A percentile compares a stretch with the other conserved stretches of the same genome.
Evolutionary conservation across 2,113 vertebrate genomes (phyloP).

Genomic region (Ctenodactylus gundi): DNA sequence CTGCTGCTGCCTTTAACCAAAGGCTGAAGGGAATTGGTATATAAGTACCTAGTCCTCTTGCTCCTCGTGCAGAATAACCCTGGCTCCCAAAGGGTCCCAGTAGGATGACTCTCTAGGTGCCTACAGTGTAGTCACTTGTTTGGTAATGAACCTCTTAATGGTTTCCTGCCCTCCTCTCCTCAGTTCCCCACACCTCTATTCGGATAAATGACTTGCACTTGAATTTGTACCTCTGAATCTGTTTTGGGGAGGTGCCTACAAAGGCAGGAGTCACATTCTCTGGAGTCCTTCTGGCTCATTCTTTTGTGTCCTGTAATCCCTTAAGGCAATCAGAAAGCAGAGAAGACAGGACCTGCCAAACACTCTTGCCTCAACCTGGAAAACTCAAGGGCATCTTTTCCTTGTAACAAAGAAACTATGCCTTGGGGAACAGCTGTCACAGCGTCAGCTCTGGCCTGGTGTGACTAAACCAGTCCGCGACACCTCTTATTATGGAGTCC

Average conservation of each 20-base stretch:
- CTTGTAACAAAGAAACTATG: background rate
- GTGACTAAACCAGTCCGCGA: background rate
- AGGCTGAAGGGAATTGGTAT: background rate
- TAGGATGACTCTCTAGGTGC: background rate
- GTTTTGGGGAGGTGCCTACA: background rate
- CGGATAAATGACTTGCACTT: background rate
- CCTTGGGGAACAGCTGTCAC: slow-evolving; percentile 12
- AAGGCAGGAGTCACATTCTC: background rate
- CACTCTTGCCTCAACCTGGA: background rate
- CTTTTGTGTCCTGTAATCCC: background rate
- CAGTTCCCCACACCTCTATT: background rate
- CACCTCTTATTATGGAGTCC: background rate
- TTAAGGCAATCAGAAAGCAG: background rate
- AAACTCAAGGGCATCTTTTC: slow-evolving; percentile 63
- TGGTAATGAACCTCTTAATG: background rate
- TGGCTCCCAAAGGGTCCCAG: no score
- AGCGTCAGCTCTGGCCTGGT: slow-evolving; percentile 5
- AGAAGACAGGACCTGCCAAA: background rate
- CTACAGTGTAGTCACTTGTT: background rate
- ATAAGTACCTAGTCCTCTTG: background rate
- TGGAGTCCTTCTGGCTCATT: background rate
- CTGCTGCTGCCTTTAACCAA: background rate
- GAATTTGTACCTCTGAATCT: background rate
- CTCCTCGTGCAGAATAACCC: background rate
- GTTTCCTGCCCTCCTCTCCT: background rate